Percentiles rank a stretch among this genome's conserved stretches.
phyloP scores from a whole-genome alignment of 2,888 invertebrate species.

The Microctonus aethiopoides region DNA sequence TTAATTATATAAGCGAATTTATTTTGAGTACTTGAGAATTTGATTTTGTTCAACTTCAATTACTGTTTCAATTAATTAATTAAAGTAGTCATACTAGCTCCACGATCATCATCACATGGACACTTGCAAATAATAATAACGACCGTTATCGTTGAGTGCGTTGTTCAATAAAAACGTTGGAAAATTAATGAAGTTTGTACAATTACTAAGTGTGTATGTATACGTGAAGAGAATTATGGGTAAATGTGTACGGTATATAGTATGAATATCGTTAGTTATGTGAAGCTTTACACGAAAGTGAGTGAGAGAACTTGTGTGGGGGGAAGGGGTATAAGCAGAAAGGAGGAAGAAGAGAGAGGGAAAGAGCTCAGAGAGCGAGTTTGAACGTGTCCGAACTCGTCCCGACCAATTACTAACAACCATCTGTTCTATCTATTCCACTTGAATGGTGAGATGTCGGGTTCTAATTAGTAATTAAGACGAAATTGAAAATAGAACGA shows the following conservation, averaged over 20 bases:
- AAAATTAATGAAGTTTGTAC: constrained; percentile 28
- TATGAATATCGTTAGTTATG: constrained; percentile 17
- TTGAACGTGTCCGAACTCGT: constrained; percentile 32
- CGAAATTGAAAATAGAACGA: constrained; percentile 51
- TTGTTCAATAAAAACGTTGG: constrained; percentile 15
- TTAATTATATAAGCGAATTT: too few species aligned
- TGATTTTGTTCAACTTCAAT: constrained; percentile 11
- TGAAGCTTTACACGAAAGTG: constrained; percentile 24
- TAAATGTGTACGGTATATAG: background rate
- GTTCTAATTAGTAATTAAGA: constrained; percentile 54
- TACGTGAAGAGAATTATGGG: background rate
- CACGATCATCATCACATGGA: constrained; percentile 36
- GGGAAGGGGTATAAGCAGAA: constrained; percentile 18
- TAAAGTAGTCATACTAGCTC: constrained; percentile 36
- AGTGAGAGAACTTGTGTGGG: too few species aligned
- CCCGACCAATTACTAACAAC: constrained; percentile 50
- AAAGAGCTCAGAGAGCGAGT: constrained; percentile 24
- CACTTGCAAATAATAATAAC: constrained; percentile 28
- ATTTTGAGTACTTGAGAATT: background rate
- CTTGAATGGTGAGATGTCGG: constrained; percentile 48
- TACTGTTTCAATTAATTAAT: constrained; percentile 32
- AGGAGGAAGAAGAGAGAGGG: constrained; percentile 13
- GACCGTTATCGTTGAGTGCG: background rate
- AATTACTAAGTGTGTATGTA: too few species aligned
- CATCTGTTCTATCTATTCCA: constrained; percentile 49